Evolutionary conservation across 30 jellyfish, hydroid and myxozoan genomes (phyloP).

Genomic region (Hydra vulgaris): DNA sequence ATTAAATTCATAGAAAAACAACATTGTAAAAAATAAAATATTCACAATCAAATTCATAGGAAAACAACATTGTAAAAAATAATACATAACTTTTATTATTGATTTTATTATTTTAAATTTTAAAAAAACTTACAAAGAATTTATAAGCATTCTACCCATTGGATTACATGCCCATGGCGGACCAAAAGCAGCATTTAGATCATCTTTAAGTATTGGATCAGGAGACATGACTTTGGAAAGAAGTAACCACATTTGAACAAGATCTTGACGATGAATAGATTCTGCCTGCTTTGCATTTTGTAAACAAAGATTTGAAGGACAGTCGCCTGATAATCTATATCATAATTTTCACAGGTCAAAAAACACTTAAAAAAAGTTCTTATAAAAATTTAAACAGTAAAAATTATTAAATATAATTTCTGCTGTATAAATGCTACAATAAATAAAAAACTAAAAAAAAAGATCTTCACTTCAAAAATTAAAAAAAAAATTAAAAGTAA

Average conservation of each 20-base stretch:
- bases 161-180: slow-evolving; percentile 85
- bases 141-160: slow-evolving; percentile 58
- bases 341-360: not conserved
- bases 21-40: too few species aligned
- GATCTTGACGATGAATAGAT: slow-evolving; percentile 52
- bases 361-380: too few species aligned
- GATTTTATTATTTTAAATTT: not conserved
- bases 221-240: slow-evolving; percentile 52
- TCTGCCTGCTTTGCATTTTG: slow-evolving; percentile 57
- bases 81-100: not conserved
- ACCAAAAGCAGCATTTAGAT: slow-evolving; percentile 18
- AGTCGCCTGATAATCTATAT: slow-evolving; percentile 33
- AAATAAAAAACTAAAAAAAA: too few species aligned
- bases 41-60: too few species aligned
- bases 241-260: slow-evolving; percentile 76
- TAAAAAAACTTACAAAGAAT: slow-evolving; percentile 54
- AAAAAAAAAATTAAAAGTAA: too few species aligned
- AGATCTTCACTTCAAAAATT: too few species aligned
- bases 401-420: too few species aligned
- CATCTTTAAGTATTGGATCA: slow-evolving; percentile 29
- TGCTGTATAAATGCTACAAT: too few species aligned
- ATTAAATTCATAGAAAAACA: too few species aligned
- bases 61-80: not conserved
- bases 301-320: slow-evolving; percentile 44
- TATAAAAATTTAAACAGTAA: too few species aligned